phyloP scores from a whole-genome alignment of 2,113 vertebrate genomes.

The Nipponia nippon region DNA sequence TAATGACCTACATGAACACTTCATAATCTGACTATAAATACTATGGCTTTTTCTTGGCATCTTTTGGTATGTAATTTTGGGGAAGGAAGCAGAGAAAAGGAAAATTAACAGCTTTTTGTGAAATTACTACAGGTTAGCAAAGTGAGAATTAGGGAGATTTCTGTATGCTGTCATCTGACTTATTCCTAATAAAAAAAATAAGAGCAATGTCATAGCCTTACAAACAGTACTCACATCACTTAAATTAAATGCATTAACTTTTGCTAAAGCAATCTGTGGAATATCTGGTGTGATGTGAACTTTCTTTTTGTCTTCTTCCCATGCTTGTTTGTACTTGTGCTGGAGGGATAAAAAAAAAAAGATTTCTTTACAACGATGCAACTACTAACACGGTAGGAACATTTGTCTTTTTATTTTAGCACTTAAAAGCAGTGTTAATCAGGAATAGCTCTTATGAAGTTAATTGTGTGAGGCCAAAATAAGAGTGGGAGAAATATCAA shows the following conservation, averaged over 20 bases:
- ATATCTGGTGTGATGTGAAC: conserved; percentile 90
- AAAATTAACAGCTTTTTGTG: not conserved
- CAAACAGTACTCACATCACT: conserved; percentile 82
- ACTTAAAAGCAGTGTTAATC: not conserved
- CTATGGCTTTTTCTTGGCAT: not conserved
- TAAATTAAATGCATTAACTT: conserved; percentile 86
- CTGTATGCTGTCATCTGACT: not conserved
- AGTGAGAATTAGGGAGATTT: not conserved
- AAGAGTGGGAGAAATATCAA: not conserved
- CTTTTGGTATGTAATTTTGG: not conserved
- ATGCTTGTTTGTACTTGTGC: conserved; percentile 88
- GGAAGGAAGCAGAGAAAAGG: not conserved
- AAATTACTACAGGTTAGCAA: not conserved
- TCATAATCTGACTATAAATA: not conserved
- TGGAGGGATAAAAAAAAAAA: not conserved
- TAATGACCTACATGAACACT: not conserved
- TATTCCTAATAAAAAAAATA: not conserved
- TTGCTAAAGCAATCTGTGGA: conserved; percentile 88
- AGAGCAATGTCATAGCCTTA: not conserved
- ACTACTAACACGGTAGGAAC: not conserved
- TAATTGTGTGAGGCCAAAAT: not conserved
- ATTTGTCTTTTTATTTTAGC: not conserved
- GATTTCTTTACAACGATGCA: not conserved
- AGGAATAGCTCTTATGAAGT: not conserved
- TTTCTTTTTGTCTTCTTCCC: conserved; percentile 90